Evolutionary conservation across 64 coral and sea anemone genomes (phyloP), one percentile per base, ranked within the genome.

Genomic region (Montipora cactus): DNA sequence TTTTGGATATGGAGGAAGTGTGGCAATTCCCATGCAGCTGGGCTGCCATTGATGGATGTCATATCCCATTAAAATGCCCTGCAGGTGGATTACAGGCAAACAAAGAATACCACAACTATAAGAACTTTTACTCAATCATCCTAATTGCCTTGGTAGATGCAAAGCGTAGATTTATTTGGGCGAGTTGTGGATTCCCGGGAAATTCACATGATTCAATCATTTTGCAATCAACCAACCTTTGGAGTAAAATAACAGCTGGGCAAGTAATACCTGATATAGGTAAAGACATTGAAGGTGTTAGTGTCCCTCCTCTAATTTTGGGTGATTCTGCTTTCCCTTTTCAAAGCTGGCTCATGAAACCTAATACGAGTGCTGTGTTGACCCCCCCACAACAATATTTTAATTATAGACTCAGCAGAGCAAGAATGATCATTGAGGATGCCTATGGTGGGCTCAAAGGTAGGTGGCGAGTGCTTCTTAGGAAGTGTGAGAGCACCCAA

Each of bases 1-100:
- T 73, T 4, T 7, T 77, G 7, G 72, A 89, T 28, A 89, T 90
- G 76, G 88, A 90, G n/a, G 76, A 80, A 81, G 8, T 67, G 4
- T 80, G 88, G 88, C 88, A 90, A 70, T 90, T 90, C 59, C 88
- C 88, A 19, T 90, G 77, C 62, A 75, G 88, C 13, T 90, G 88
- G 88, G 7, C 76, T 62, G 88, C 88, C 47, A 47, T 90, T 48
- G 88, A 90, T 71, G 88, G 88, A 57, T 90, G 76, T 46, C 77
- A 90, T 13, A 90, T 90, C 5, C 76, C 77, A 14, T 64, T 90
- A 15, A 89, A 89, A 19, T 89, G 87, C 20, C 74, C 87, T 18
- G 47, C 87, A 44, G 87, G 87, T 14, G 87, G 87, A 16, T 21
- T 44, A 19, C 11, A 76, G 37, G 46, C 74, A 4, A 22, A 25